Evolutionary conservation across 2,888 invertebrate genomes (phyloP), one percentile per base, ranked within the genome.

Genomic region (Buathra laborator): DNA sequence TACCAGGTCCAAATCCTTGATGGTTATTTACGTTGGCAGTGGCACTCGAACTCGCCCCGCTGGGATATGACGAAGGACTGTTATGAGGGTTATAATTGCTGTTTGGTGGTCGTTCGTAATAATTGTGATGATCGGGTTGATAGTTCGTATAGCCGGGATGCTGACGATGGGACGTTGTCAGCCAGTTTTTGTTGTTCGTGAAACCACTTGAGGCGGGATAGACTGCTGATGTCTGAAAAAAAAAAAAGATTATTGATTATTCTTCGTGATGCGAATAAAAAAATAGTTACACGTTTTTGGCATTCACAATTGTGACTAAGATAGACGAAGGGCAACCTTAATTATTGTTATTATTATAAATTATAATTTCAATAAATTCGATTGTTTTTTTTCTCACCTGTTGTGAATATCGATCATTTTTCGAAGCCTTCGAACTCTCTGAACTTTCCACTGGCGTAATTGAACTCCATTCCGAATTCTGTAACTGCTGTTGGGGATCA

Each of bases 401-500:
- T 51, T 76, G 66, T 7, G 24, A 19, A 19, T 53, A 7, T 19
- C 10, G 66, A 53, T 66, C 10, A n/a, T 43, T 53, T 32, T 19
- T 19, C 6, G 48, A 62, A 14, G 46, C 43, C 51, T 66, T 37
- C 12, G 51, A n/a, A 66, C 19, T 37, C 24, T 37, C 24, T 2
- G 24, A 37, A 43, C 24, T 53, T 51, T 66, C 51, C 10, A 7
- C 9, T 37, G 51, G 24, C 32, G 64, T 2, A 16, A 51, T 48
- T 24, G 64, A 32, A 14, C 14, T 48, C 75, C 64, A 75, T 64
- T 14, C 75, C 19, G 48, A 66, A 76, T 66, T 43, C 64, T 66
- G 37, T n/a, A 24, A 29, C 24, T 32, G n/a, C 29, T 32, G n/a
- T 16, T 46, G 53, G 24, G 10, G 43, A 14, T 64, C 16, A 16